Evolutionary conservation across 2,113 vertebrate genomes (phyloP), one percentile per base, ranked within the genome.

Genomic region (Zosterops lateralis): DNA sequence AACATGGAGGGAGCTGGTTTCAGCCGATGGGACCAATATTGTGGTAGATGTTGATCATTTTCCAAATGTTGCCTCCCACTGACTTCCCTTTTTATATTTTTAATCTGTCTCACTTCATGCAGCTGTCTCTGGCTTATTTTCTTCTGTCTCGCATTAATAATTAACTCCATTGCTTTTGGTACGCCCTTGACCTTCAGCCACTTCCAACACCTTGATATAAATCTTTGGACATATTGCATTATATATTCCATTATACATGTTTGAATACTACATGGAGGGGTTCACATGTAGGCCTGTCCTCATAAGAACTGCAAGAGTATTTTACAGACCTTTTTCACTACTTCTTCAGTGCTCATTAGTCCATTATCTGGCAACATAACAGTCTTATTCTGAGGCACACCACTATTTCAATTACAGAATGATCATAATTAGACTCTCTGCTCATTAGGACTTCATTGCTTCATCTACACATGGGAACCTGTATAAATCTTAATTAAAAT

Each of bases 401-500:
- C 64, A 74, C 91, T 80, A 88, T 94, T 95, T 88, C 92, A 90
- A 90, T 93, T 94, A 95, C 79, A 78, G 87, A 96, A 91, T 64
- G 20, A 78, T 95, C 70, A 45, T 90, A 93, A 96, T 94, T 93
- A 96, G 75, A 32, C 44, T 57, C n/a, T 57, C 78, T 92, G 56
- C 83, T 94, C 56, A 67, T 94, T 96, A 95, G 60, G 36, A 80
- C 65, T 94, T 91, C 74, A 89, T 95, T 14, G 21, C 64, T 80
- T 74, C 54, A 16, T 51, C 67, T 80, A 71, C 75, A 73, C 65
- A 78, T 90, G 76, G 65, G 38, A 93, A 71, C 50, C 31, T 74
- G 60, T 60, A 81, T 93, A 92, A 94, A 94, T 87, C 91, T 94
- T 92, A 95, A 96, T 96, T 94, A 87, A 92, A 89, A 87, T n/a